Percentiles rank a stretch among this genome's conserved stretches.
These are phyloP conservation scores for Noctua janthina DNA, from an alignment of 2,888 invertebrate species.

Conservation along the genomic window DNA sequence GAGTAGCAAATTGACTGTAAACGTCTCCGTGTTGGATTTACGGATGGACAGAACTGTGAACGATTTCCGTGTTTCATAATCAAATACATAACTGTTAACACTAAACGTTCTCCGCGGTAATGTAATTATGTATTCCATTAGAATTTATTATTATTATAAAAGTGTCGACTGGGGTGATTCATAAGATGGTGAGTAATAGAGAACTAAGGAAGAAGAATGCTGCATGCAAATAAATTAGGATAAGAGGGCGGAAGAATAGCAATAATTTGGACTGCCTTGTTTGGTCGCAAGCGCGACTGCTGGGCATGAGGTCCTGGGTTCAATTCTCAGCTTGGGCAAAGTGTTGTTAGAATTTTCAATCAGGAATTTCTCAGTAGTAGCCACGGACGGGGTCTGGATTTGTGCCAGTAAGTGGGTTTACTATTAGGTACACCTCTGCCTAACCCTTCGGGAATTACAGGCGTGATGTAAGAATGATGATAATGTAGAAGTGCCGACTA, in stretches of 20 bases:
- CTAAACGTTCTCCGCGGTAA: constrained; percentile 17
- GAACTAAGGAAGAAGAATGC: neutral
- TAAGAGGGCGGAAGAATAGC: neutral
- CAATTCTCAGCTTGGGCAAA: no score
- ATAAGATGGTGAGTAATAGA: neutral
- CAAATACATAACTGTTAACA: constrained; percentile 10
- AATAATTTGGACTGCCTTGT: no score
- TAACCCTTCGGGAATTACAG: no score
- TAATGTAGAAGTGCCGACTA: no score
- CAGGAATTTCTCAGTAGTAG: no score
- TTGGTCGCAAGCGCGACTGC: no score
- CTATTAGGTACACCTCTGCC: no score
- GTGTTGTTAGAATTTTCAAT: no score
- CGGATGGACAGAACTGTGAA: constrained; percentile 19
- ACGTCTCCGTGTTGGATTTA: constrained; percentile 10
- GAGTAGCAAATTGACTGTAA: constrained; percentile 21
- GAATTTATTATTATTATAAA: constrained; percentile 22
- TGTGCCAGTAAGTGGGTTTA: no score
- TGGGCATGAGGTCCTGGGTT: no score
- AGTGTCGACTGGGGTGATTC: neutral
- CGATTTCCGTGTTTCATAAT: constrained; percentile 45
- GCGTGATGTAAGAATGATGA: neutral
- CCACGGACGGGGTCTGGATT: no score
- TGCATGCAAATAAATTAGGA: neutral
- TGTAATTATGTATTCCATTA: constrained; percentile 10